phyloP scores from a whole-genome alignment of 2,888 invertebrate genomes.

The Dicranocentrus wangi region DNA sequence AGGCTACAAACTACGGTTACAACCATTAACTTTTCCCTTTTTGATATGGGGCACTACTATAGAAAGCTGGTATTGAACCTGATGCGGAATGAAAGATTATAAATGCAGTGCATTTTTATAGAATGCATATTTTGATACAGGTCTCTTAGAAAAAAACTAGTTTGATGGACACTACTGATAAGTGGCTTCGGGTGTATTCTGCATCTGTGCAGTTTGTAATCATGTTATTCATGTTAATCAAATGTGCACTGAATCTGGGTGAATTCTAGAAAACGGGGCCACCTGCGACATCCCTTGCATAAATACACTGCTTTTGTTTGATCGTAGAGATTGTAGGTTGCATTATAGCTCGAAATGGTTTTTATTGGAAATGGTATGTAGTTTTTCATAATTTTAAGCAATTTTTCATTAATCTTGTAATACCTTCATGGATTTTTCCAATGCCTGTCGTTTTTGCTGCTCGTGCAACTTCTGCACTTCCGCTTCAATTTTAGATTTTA shows the following conservation, averaged over 20 bases:
- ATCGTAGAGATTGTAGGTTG: not conserved
- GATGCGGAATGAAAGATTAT: not conserved
- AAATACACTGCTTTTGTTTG: not conserved
- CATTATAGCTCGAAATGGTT: not conserved
- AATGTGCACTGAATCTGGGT: too few species aligned
- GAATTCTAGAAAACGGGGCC: not conserved
- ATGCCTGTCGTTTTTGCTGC: not conserved
- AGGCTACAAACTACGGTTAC: too few species aligned
- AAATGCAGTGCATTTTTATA: not conserved
- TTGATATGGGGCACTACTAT: not conserved
- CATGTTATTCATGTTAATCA: too few species aligned
- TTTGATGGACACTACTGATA: too few species aligned
- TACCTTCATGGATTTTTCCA: slow-evolving; percentile 13
- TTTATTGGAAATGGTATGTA: too few species aligned
- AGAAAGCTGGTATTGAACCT: not conserved
- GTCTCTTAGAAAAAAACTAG: too few species aligned
- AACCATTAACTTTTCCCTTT: too few species aligned
- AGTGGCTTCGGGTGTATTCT: too few species aligned
- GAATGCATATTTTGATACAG: not conserved
- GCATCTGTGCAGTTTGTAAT: too few species aligned
- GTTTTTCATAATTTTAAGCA: not conserved
- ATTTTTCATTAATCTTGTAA: not conserved
- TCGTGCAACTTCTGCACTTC: not conserved
- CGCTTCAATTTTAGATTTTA: slow-evolving; percentile 26
- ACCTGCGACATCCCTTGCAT: not conserved